A percentile compares a stretch with the other conserved stretches of the same genome.
Conservation (phyloP, 2,797 vertebrate genomes). For the Calcarius lapponicus region DNA sequence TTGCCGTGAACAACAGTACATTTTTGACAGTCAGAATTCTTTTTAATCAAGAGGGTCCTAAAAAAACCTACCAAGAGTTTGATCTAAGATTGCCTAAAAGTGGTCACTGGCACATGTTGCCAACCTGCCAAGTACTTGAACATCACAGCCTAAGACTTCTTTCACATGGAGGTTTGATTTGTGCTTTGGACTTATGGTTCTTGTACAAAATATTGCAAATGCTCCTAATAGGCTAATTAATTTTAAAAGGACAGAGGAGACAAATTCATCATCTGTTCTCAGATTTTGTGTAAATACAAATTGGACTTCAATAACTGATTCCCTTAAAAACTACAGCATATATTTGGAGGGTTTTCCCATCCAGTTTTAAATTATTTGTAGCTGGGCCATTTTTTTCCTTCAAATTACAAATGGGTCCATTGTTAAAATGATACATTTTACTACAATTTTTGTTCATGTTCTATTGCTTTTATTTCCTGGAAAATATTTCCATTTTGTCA, state of each 20-base stretch:
- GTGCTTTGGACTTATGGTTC: neutral
- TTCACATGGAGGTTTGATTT: neutral
- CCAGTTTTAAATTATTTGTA: neutral
- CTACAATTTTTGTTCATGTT: neutral
- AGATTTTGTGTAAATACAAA: neutral
- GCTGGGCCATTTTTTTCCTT: neutral
- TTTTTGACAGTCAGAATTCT: neutral
- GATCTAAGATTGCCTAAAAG: neutral
- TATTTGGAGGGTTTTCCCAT: neutral
- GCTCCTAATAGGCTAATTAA: neutral
- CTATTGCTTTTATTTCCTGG: neutral
- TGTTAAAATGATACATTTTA: neutral
- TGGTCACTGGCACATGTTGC: neutral
- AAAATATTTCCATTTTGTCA: neutral
- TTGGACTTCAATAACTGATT: neutral
- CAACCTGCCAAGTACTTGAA: neutral
- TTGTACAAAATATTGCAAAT: neutral
- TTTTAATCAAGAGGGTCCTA: neutral
- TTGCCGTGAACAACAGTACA: neutral
- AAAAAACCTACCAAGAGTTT: neutral
- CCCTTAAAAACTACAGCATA: neutral
- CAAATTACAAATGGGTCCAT: neutral
- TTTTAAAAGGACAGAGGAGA: neutral
- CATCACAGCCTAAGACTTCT: neutral
- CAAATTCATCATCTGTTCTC: neutral